Conservation (phyloP, 2,797 vertebrate genomes). For the Coracias cyanogaster region DNA sequence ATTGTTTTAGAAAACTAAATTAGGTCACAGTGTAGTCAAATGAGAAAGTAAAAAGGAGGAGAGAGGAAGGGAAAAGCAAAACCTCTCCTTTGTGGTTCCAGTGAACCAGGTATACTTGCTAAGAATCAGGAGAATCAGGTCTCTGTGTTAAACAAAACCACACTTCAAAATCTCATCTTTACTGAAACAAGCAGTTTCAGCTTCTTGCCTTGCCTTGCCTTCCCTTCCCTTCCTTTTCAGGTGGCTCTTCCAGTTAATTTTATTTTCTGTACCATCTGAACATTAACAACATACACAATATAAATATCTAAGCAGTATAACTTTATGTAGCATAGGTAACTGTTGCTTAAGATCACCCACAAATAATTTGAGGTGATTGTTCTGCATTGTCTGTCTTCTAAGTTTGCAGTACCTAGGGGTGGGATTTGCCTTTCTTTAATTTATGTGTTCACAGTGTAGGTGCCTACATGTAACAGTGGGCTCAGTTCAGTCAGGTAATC, state of each 20-base stretch:
- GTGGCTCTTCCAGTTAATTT: not conserved
- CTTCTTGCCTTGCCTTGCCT: not conserved
- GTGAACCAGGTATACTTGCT: not conserved
- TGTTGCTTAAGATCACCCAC: not conserved
- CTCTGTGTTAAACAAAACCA: not conserved
- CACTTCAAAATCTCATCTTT: not conserved
- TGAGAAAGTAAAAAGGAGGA: not conserved
- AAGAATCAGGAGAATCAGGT: not conserved
- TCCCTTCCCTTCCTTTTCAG: not conserved
- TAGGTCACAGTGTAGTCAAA: not conserved
- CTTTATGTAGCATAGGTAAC: not conserved
- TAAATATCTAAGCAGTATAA: not conserved
- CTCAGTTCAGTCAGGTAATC: not conserved
- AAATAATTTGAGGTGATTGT: not conserved
- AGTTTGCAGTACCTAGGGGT: not conserved
- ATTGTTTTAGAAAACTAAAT: not conserved
- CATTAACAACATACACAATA: not conserved
- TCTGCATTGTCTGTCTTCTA: not conserved
- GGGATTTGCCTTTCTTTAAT: not conserved
- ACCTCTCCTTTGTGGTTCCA: not conserved
- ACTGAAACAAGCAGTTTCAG: not conserved
- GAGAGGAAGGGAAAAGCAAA: not conserved
- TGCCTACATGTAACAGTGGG: not conserved
- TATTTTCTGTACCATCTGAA: not conserved
- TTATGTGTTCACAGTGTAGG: not conserved